phyloP scores from a whole-genome alignment of 30 jellyfish, hydroid and myxozoan species.

The Catostylus mosaicus region DNA sequence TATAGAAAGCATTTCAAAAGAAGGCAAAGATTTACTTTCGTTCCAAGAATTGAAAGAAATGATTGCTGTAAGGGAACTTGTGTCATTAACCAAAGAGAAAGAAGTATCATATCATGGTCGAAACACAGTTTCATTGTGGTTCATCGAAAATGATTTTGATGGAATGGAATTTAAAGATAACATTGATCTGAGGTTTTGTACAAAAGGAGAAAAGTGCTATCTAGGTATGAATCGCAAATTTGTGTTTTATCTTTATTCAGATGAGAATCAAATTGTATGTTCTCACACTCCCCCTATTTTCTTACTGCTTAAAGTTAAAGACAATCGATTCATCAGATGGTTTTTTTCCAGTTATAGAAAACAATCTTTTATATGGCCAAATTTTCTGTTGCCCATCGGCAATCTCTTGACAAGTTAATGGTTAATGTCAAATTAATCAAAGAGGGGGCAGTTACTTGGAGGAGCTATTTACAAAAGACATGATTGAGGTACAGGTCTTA shows the following conservation, averaged over 20 bases:
- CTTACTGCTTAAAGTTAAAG: too few species aligned
- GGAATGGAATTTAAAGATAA: conserved; percentile 75
- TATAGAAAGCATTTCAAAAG: conserved; percentile 71
- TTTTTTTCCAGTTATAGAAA: too few species aligned
- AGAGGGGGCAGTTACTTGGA: too few species aligned
- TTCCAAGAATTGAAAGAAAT: conserved; percentile 26
- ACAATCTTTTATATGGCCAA: too few species aligned
- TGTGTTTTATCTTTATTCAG: not conserved
- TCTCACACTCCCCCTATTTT: too few species aligned
- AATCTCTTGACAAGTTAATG: too few species aligned
- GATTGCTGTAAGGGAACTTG: conserved; percentile 25
- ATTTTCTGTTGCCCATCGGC: too few species aligned
- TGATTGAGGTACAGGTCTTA: too few species aligned
- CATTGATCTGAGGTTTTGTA: conserved; percentile 71
- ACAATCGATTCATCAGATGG: too few species aligned
- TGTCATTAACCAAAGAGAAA: conserved; percentile 50
- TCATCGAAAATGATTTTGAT: conserved; percentile 77
- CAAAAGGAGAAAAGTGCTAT: conserved; percentile 76
- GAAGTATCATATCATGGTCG: conserved; percentile 7
- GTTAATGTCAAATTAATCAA: too few species aligned
- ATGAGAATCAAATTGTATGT: too few species aligned
- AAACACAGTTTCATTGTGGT: conserved; percentile 70
- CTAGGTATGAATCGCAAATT: conserved; percentile 15
- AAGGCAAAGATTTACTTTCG: conserved; percentile 76
- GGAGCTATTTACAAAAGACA: too few species aligned